A percentile compares a stretch with the other conserved stretches of the same genome.
phyloP scores from a whole-genome alignment of 1,140 invertebrate species.

The Zaprionus camerounensis region DNA sequence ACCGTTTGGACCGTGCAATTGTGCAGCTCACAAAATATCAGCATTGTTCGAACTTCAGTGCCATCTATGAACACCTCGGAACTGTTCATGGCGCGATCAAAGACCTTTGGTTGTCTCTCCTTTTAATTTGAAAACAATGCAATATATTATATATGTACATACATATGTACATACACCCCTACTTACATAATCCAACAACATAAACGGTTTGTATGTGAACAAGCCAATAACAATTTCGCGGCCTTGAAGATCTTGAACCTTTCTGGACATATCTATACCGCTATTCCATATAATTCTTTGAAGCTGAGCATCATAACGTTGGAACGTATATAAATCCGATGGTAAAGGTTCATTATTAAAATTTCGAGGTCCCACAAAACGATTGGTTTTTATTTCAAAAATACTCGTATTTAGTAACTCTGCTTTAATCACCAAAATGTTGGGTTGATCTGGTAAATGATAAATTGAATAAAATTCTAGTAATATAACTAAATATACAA shows the following conservation, averaged over 20 bases:
- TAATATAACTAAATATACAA: constrained; percentile 2
- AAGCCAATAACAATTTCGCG: constrained; percentile 66
- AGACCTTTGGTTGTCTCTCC: constrained; percentile 38
- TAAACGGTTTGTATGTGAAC: constrained; percentile 75
- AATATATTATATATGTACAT: too few species aligned
- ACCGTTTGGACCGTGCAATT: constrained; percentile 71
- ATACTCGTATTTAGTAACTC: constrained; percentile 48
- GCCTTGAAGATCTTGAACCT: constrained; percentile 62
- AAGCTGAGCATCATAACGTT: constrained; percentile 48
- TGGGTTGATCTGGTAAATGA: constrained; percentile 65
- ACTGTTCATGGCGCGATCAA: constrained; percentile 41
- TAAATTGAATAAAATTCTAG: background rate
- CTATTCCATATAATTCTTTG: constrained; percentile 21
- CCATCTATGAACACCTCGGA: constrained; percentile 58
- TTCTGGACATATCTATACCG: constrained; percentile 19
- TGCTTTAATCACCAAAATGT: constrained; percentile 59
- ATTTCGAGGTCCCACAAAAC: constrained; percentile 62
- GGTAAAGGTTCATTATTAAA: constrained; percentile 3
- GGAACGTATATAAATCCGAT: constrained; percentile 42
- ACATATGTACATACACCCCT: background rate
- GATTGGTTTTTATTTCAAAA: constrained; percentile 72
- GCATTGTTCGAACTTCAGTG: constrained; percentile 60
- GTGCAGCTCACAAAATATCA: constrained; percentile 62
- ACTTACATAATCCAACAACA: constrained; percentile 65
- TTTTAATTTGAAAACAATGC: background rate